These are phyloP conservation scores for Archaeoteleia sp. DNA, from an alignment of 2,888 invertebrate genomes.

Conservation along the genomic window DNA sequence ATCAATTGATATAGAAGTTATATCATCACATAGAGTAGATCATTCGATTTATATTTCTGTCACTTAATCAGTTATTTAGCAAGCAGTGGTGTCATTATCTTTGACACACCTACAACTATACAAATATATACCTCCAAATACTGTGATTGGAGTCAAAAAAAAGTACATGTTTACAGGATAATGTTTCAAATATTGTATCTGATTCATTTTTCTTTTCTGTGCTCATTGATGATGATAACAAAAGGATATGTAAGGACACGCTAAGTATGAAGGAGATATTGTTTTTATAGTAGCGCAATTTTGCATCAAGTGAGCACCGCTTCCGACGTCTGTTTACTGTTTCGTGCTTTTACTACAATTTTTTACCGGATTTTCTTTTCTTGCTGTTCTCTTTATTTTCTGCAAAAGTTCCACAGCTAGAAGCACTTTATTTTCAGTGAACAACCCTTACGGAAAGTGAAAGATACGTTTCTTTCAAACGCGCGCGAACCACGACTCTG, in stretches of 20 bases:
- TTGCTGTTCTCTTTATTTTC: slow-evolving; percentile 34
- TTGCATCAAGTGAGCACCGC: slow-evolving; percentile 7
- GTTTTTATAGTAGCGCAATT: too few relatives aligned
- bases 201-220: too few relatives aligned
- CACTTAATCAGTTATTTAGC: too few relatives aligned
- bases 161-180: too few relatives aligned
- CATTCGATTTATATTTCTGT: too few relatives aligned
- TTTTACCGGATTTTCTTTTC: slow-evolving; percentile 16
- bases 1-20: too few relatives aligned
- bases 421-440: slow-evolving; percentile 41
- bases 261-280: neutral
- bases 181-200: too few relatives aligned
- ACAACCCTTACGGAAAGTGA: slow-evolving; percentile 48
- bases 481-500: slow-evolving; percentile 34
- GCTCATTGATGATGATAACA: slow-evolving; percentile 3
- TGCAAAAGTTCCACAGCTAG: slow-evolving; percentile 14
- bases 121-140: too few relatives aligned
- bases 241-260: slow-evolving; percentile 12
- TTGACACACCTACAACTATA: too few relatives aligned
- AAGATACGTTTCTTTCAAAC: slow-evolving; percentile 60
- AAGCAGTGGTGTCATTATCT: too few relatives aligned
- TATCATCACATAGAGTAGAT: too few relatives aligned
- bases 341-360: slow-evolving; percentile 10
- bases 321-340: slow-evolving; percentile 1
- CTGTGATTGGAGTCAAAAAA: too few relatives aligned